phyloP scores from a whole-genome alignment of 2,113 vertebrate species.

The Acrocephalus kingi region DNA sequence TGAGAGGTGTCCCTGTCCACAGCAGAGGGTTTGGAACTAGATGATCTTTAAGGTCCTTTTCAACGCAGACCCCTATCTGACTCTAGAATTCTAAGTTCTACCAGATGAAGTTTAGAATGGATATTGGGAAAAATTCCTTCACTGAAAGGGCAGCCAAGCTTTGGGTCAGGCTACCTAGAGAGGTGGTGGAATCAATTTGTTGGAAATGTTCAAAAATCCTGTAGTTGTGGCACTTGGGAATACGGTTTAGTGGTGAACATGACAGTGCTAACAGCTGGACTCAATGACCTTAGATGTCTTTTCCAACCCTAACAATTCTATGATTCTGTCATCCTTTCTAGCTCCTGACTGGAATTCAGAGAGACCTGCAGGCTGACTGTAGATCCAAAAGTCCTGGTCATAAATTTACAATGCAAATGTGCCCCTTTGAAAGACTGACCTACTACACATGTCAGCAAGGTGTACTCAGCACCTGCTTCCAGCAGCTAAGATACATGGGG shows the following conservation, averaged over 20 bases:
- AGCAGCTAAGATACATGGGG: neutral
- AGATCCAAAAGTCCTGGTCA: neutral
- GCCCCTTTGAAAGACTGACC: neutral
- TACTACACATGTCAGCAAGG: rapidly evolving
- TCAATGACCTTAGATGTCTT: neutral
- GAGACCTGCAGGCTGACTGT: neutral
- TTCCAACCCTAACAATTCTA: neutral
- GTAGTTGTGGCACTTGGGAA: neutral
- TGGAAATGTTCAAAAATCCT: neutral
- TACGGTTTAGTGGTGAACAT: neutral
- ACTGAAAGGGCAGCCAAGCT: neutral
- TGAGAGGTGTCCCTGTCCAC: too few relatives aligned
- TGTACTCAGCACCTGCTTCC: neutral
- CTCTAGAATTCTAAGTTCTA: neutral
- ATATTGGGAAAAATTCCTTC: neutral
- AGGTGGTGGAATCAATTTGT: neutral
- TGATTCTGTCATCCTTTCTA: neutral
- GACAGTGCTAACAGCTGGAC: neutral
- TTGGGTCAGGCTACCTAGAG: neutral
- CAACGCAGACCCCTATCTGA: neutral
- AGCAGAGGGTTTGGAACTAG: neutral
- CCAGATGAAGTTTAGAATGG: neutral
- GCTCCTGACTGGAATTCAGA: neutral
- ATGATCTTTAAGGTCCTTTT: neutral
- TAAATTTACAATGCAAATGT: neutral